Conservation (phyloP, 2,888 invertebrate genomes). For the Notodonta dromedarius region DNA sequence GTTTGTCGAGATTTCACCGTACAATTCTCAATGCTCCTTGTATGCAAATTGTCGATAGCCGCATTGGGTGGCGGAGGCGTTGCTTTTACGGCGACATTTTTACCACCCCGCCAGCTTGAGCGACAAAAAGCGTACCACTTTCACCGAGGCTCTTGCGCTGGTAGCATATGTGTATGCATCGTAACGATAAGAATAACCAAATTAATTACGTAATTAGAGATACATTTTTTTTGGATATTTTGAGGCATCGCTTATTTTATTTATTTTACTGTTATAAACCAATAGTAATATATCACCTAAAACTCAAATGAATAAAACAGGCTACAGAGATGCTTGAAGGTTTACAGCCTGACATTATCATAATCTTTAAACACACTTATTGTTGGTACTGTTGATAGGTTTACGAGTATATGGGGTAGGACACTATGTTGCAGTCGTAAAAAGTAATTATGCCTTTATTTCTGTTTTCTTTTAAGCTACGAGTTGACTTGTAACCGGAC, state of each 20-base stretch:
- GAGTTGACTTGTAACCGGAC: not conserved
- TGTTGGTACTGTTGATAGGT: not conserved
- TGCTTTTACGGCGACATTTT: constrained; percentile 55
- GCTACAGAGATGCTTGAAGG: not conserved
- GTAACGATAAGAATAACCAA: no score
- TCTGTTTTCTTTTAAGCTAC: not conserved
- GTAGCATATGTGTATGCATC: not conserved
- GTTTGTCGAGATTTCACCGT: constrained; percentile 58
- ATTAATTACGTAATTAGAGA: no score
- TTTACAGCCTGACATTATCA: not conserved
- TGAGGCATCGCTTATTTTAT: no score
- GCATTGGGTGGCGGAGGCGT: constrained; percentile 47
- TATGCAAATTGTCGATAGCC: constrained; percentile 61
- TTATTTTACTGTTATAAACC: no score
- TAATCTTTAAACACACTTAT: not conserved
- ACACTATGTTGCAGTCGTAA: not conserved
- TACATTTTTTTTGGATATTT: no score
- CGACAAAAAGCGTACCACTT: constrained; percentile 37
- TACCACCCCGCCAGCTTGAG: constrained; percentile 44
- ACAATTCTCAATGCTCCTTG: constrained; percentile 56
- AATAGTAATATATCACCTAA: constrained; percentile 1
- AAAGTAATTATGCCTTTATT: not conserved
- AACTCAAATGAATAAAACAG: constrained; percentile 2
- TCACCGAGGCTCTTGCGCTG: constrained; percentile 40
- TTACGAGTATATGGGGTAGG: not conserved